Percentiles rank a stretch among this genome's conserved stretches.
Evolutionary conservation across 1,140 invertebrate species (phyloP).

Genomic region (Amyelois transitella): DNA sequence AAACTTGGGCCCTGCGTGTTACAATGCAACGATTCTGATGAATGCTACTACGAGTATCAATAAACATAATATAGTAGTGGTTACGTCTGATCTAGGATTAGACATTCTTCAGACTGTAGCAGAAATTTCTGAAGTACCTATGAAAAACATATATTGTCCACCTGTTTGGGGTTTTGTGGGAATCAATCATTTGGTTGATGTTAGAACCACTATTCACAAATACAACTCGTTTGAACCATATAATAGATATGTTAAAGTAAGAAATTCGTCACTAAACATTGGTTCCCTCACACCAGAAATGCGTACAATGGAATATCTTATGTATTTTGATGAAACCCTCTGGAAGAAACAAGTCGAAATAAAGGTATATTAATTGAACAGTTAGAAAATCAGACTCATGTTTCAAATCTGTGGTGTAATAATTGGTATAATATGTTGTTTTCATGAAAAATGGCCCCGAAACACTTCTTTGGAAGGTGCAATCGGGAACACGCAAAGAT

Average conservation of each 20-base stretch:
- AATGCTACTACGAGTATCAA: constrained; percentile 46
- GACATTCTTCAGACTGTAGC: constrained; percentile 44
- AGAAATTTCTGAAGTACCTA: constrained; percentile 51
- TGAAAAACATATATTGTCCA: constrained; percentile 68
- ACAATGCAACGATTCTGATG: constrained; percentile 66
- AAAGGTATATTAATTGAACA: constrained; percentile 32
- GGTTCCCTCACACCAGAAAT: constrained; percentile 64
- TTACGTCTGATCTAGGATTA: constrained; percentile 69
- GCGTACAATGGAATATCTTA: constrained; percentile 63
- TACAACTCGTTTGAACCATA: constrained; percentile 63
- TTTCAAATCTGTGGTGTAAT: too few relatives aligned
- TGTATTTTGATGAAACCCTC: constrained; percentile 49
- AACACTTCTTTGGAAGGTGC: too few relatives aligned
- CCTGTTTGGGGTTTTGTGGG: constrained; percentile 76
- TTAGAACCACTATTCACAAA: constrained; percentile 62
- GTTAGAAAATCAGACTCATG: too few relatives aligned
- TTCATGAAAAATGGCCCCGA: too few relatives aligned
- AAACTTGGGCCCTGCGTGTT: constrained; percentile 69
- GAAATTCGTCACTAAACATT: constrained; percentile 56
- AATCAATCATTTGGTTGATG: constrained; percentile 69
- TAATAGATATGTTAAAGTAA: constrained; percentile 50
- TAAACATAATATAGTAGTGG: constrained; percentile 65
- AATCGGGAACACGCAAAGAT: too few relatives aligned
- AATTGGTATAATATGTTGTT: too few relatives aligned
- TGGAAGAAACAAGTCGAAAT: constrained; percentile 43